A percentile compares a stretch with the other conserved stretches of the same genome.
Conservation (phyloP, 2,888 invertebrate genomes). For the Himalopsyche anomala region DNA sequence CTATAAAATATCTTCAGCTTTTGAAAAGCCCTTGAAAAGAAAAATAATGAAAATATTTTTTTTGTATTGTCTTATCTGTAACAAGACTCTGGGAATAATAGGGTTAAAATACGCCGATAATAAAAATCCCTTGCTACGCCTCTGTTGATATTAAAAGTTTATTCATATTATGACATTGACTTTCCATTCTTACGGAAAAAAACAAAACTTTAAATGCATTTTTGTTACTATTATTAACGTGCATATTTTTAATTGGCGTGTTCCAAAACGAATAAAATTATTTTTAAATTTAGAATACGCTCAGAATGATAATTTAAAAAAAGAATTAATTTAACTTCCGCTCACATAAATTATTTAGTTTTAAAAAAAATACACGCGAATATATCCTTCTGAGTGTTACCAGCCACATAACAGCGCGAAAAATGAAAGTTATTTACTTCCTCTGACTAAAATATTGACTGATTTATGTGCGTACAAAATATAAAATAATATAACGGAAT, state of each 20-base stretch:
- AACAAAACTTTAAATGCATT: conserved; percentile 3
- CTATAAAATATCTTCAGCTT: no score
- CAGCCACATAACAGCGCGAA: neutral
- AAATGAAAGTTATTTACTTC: conserved; percentile 40
- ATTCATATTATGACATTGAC: conserved; percentile 22
- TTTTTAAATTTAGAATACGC: conserved; percentile 19
- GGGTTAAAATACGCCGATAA: neutral
- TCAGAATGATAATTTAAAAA: neutral
- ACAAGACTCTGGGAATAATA: no score
- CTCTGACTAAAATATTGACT: conserved; percentile 9
- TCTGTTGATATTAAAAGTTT: neutral
- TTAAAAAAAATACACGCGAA: neutral
- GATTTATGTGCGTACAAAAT: conserved; percentile 8
- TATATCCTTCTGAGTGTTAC: conserved; percentile 7
- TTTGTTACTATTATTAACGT: neutral
- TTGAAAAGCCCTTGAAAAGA: no score
- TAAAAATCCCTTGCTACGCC: neutral
- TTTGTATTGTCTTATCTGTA: no score
- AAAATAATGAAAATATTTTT: no score
- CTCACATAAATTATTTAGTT: neutral
- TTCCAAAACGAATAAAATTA: neutral
- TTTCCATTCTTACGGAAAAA: conserved; percentile 8
- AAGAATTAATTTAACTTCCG: conserved; percentile 36
- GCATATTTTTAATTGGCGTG: conserved; percentile 19
- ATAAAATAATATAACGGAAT: neutral